Evolutionary conservation across 1,140 invertebrate genomes (phyloP), one percentile per base, ranked within the genome.

Genomic region (Galleria mellonella): DNA sequence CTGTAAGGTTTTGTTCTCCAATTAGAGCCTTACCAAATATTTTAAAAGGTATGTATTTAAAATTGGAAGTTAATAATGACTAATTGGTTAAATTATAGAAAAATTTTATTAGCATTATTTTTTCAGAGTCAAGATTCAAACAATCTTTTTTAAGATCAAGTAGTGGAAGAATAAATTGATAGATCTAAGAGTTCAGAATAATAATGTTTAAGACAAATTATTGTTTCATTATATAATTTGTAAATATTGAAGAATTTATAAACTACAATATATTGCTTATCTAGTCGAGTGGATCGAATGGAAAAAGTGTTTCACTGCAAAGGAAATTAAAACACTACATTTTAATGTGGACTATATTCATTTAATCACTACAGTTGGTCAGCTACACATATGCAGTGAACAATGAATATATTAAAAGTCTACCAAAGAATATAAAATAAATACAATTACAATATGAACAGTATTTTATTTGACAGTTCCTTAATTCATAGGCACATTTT

Each of bases 81-180:
- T 14, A 35, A 14, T 4, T 4, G 8, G 7, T 35, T 14, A 7
- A 14, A 36, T 31, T 29, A 28, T 11, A 42, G 15, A 7, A 14
- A 41, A 11, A 30, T 46, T n/a, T 50, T 43, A 23, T 23, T 23
- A 23, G 6, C 17, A 23, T 23, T 23, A 23, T 54, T 39, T 50
- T 81, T 82, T 43, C 72, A 82, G 77, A 83, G 52, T 72, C 79
- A 51, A 69, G 77, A 68, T 70, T 83, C 43, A 79, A 79, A 40
- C 76, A 83, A 48, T 62, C 58, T 31, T 51, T 83, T 47, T 51
- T 82, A 31, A 70, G 71, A 47, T 62, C 73, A 32, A 44, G 53
- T 10, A 55, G 73, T 53, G 53, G 57, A 50, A 70, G 63, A 40
- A 66, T 56, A 39, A 66, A 71, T 40, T 76, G 58, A 59, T 33